phyloP scores from a whole-genome alignment of 2,797 vertebrate species.

The Mus spretus region DNA sequence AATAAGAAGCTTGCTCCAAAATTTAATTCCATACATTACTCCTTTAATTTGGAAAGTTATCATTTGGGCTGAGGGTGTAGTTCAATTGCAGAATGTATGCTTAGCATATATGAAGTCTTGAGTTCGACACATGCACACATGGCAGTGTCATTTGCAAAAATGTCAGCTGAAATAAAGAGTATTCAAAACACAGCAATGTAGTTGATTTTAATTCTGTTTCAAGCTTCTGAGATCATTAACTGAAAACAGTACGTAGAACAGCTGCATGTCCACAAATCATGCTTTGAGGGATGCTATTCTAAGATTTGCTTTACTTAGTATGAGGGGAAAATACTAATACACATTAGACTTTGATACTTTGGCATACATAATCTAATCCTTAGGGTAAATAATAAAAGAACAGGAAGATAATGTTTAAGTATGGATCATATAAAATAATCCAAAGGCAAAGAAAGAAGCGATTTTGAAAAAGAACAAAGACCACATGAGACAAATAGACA shows the following conservation, averaged over 20 bases:
- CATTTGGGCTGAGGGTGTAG: background rate
- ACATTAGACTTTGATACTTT: conserved; percentile 27
- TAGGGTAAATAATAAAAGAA: conserved; percentile 41
- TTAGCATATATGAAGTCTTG: background rate
- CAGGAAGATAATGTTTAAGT: conserved; percentile 59
- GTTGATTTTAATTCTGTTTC: background rate
- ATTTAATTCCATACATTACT: background rate
- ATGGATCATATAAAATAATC: conserved; percentile 48
- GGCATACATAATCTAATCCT: conserved; percentile 9
- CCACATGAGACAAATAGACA: conserved; percentile 42
- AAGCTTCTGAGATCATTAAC: conserved; percentile 16
- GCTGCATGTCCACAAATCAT: background rate
- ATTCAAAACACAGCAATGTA: background rate
- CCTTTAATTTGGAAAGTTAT: conserved; percentile 15
- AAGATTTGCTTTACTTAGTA: conserved; percentile 4
- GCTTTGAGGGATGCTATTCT: background rate
- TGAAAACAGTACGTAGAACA: background rate
- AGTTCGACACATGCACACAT: background rate
- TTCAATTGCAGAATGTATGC: background rate
- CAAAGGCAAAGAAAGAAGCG: conserved; percentile 60
- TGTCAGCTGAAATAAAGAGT: conserved; percentile 43
- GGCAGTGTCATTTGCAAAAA: background rate
- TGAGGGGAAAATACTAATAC: conserved; percentile 28
- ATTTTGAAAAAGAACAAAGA: conserved; percentile 42
- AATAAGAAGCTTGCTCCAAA: conserved; percentile 1